Conservation (phyloP, 2,113 vertebrate genomes). For the Cinclus mexicanus region DNA sequence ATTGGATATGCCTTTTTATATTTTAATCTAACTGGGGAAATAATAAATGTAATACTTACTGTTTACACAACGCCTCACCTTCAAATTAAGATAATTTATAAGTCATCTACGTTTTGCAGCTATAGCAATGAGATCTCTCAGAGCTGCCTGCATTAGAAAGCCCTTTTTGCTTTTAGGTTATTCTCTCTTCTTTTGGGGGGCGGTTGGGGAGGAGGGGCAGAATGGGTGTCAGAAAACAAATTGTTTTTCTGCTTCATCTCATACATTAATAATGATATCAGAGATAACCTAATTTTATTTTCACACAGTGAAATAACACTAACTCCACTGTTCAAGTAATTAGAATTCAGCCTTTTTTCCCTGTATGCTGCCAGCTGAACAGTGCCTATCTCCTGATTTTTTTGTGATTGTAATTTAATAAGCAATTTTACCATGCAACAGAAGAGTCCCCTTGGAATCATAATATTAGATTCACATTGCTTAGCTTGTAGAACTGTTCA, state of each 20-base stretch:
- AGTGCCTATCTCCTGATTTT: constrained; percentile 22
- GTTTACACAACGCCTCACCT: neutral
- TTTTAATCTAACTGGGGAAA: constrained; percentile 9
- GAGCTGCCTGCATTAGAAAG: neutral
- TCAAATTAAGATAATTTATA: constrained; percentile 36
- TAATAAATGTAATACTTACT: constrained; percentile 14
- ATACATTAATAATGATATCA: constrained; percentile 53
- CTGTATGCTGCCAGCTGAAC: constrained; percentile 30
- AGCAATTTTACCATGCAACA: constrained; percentile 13
- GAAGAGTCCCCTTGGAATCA: constrained; percentile 15
- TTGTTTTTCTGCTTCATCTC: constrained; percentile 40
- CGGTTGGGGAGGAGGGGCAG: rapidly evolving
- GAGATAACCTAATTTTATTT: constrained; percentile 60
- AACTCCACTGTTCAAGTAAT: constrained; percentile 41
- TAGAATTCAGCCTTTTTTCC: constrained; percentile 33
- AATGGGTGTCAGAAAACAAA: neutral
- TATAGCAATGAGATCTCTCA: neutral
- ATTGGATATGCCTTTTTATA: neutral
- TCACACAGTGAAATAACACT: constrained; percentile 30
- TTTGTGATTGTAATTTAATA: constrained; percentile 62
- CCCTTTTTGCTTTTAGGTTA: neutral
- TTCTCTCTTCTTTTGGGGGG: neutral
- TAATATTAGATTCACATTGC: constrained; percentile 28
- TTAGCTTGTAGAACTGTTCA: constrained; percentile 22
- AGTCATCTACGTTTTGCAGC: neutral